Evolutionary conservation across 2,113 vertebrate genomes (phyloP), one percentile per base, ranked within the genome.

Genomic region (Rhadina sibilatrix): DNA sequence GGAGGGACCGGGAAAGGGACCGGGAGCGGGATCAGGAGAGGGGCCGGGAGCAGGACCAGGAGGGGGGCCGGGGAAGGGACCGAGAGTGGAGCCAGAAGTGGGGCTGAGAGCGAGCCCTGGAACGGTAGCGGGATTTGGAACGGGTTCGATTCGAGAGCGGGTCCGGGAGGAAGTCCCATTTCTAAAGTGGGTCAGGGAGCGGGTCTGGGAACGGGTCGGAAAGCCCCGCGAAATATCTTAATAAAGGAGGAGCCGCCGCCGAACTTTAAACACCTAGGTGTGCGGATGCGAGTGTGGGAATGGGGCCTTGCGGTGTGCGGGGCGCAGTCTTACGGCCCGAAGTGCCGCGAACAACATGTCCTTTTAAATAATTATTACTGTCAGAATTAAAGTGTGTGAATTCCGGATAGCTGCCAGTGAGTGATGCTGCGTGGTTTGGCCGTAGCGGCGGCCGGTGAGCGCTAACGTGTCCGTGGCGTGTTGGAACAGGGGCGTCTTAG

Each of bases 31-130:
- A 50, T 3, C 50, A 61, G 6, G 49, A 50, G 7, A 50, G 65
- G 42, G 31, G 30, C 5, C 4, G 9, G 40, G 28, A 65, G 49
- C 20, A 7, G 10, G 91, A 7, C 17, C 31, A 13, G 65, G 69
- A 37, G 7, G 2, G n/a, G n/a, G 57, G 4, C 15, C 3, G 18
- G 40, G 70, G 27, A 4, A 4, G 27, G 27, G 16, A 2, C 6
- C 1, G 10, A 21, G 50, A 37, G 4, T 40, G 20, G 13, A 2
- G 1, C 6, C 1, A 8, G 19, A 21, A 24, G 22, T 5, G 64
- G 49, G 14, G 8, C 50, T 6, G 35, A 20, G 78, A 17, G 21
- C 4, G 4, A 63, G 53, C 3, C 13, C 17, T 14, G 59, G 12
- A 11, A 44, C 49, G 10, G 60, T 31, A 52, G 6, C 1, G 5